Evolutionary conservation across 2,888 invertebrate species (phyloP).

Genomic region (Geophilus truncorum): DNA sequence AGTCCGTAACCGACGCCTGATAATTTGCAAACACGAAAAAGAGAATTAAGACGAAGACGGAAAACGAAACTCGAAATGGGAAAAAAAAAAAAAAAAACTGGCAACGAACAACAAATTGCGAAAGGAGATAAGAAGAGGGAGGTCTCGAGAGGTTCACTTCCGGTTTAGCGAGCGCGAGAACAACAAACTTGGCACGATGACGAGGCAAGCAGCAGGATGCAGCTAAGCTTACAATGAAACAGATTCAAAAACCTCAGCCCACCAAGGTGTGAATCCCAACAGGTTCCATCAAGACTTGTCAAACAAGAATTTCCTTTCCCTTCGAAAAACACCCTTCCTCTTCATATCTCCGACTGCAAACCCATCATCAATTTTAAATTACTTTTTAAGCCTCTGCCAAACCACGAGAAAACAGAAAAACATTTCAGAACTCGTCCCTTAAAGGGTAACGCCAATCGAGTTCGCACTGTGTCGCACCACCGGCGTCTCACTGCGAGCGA

Average conservation of each 20-base stretch:
- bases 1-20: too few relatives aligned
- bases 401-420: neutral
- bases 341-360: neutral
- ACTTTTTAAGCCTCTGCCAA: neutral
- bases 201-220: conserved; percentile 5
- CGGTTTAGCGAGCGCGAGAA: neutral
- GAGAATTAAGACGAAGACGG: too few relatives aligned
- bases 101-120: neutral
- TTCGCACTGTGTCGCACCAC: too few relatives aligned
- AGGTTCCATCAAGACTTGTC: conserved; percentile 10
- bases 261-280: conserved; percentile 10
- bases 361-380: conserved; percentile 4
- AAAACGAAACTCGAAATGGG: too few relatives aligned
- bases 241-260: neutral
- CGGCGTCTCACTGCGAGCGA: too few relatives aligned
- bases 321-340: neutral
- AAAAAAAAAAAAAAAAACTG: neutral
- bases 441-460: too few relatives aligned
- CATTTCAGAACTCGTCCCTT: neutral
- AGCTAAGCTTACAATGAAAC: neutral
- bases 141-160: neutral
- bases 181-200: neutral
- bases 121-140: neutral
- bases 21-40: too few relatives aligned
- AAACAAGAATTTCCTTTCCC: conserved; percentile 2